A percentile compares a stretch with the other conserved stretches of the same genome.
Evolutionary conservation across 2,113 vertebrate genomes (phyloP).

Genomic region (Megaleporinus macrocephalus): DNA sequence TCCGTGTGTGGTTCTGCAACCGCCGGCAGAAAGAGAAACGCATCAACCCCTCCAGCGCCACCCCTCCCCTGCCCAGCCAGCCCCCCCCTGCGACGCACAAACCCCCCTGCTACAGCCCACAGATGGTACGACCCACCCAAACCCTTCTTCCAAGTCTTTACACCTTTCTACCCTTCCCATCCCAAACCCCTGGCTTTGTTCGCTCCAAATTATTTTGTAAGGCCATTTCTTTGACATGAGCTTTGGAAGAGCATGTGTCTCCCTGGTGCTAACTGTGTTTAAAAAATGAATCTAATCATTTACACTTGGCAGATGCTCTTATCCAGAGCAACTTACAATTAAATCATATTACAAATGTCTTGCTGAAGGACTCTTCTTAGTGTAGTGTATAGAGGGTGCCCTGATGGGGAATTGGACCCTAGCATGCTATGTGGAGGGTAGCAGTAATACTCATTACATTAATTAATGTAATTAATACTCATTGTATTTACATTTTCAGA

Average conservation of each 20-base stretch:
- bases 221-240: neutral
- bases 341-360: too few species aligned
- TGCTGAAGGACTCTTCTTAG: too few species aligned
- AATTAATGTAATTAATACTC: neutral
- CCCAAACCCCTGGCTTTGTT: neutral
- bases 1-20: constrained; percentile 95
- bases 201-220: neutral
- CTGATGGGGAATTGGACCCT: too few species aligned
- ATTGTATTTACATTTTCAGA: neutral
- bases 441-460: too few species aligned
- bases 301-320: too few species aligned
- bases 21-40: constrained; percentile 93
- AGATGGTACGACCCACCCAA: constrained; percentile 70
- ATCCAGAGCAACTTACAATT: too few species aligned
- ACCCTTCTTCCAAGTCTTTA: neutral
- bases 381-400: too few species aligned
- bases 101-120: constrained; percentile 83
- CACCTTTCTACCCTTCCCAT: neutral
- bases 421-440: too few species aligned
- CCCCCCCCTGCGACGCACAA: constrained; percentile 77
- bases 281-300: neutral
- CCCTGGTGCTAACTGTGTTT: constrained; percentile 2
- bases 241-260: neutral
- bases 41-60: constrained; percentile 89
- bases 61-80: constrained; percentile 84